Conservation (phyloP, 2,797 vertebrate genomes). For the Melanotaenia boesemani region DNA sequence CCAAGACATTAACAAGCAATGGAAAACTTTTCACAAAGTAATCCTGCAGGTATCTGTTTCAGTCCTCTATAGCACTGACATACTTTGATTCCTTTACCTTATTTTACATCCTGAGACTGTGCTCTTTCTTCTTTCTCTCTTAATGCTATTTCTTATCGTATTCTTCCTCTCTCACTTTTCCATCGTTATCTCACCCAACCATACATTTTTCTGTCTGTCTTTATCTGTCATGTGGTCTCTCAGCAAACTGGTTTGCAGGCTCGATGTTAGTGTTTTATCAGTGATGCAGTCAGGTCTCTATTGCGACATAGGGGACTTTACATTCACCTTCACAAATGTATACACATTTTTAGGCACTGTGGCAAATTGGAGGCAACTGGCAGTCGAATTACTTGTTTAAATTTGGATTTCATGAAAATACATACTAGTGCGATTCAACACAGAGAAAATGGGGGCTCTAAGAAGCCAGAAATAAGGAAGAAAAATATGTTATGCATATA, state of each 20-base stretch:
- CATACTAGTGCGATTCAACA: conserved; percentile 57
- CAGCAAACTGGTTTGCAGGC: conserved; percentile 48
- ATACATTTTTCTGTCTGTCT: conserved; percentile 44
- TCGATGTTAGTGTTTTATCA: conserved; percentile 61
- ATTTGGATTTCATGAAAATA: conserved; percentile 61
- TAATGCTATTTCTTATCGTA: conserved; percentile 47
- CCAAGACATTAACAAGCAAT: conserved; percentile 36
- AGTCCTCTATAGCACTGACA: conserved; percentile 39
- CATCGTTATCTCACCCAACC: conserved; percentile 59
- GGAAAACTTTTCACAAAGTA: conserved; percentile 36
- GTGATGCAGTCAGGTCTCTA: conserved; percentile 53
- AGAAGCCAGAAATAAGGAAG: conserved; percentile 28
- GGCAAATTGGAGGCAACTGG: conserved; percentile 57
- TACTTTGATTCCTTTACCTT: conserved; percentile 49
- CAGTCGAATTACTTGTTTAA: conserved; percentile 66
- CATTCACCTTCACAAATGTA: conserved; percentile 68
- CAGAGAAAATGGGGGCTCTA: conserved; percentile 57
- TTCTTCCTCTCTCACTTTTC: conserved; percentile 30
- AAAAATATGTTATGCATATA: conserved; percentile 41
- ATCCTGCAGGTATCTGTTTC: conserved; percentile 50
- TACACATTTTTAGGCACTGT: conserved; percentile 54
- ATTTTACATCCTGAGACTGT: conserved; percentile 44
- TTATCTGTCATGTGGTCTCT: conserved; percentile 61
- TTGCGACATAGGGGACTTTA: conserved; percentile 67
- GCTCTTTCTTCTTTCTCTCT: conserved; percentile 39